Percentiles rank a stretch among this genome's conserved stretches.
Evolutionary conservation across 2,888 invertebrate genomes (phyloP).

Genomic region (Lasioglossum lativentre): DNA sequence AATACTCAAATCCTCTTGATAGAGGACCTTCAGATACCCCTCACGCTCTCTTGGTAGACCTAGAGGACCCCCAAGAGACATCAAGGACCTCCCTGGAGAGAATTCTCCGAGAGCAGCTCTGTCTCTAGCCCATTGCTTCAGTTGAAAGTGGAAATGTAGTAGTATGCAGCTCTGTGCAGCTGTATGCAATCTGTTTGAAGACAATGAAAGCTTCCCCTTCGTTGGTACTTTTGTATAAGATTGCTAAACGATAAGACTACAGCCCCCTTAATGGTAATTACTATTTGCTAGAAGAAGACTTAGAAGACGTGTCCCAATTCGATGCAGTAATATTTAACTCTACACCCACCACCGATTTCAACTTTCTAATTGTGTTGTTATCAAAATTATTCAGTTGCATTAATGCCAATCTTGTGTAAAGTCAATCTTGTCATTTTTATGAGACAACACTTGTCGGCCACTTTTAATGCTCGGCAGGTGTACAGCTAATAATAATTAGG

Average conservation of each 20-base stretch:
- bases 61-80: not conserved
- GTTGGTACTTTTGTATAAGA: not conserved
- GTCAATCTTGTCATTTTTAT: no score
- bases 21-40: not conserved
- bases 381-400: no score
- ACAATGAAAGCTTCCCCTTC: not conserved
- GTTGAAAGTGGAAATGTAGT: not conserved
- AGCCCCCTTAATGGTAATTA: not conserved
- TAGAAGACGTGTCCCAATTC: no score
- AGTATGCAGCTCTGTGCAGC: not conserved
- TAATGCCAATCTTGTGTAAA: no score
- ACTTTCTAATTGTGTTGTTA: no score
- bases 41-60: not conserved
- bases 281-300: no score
- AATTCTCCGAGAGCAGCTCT: not conserved
- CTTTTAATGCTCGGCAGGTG: no score
- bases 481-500: no score
- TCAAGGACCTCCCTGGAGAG: not conserved
- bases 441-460: no score
- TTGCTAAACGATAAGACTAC: not conserved
- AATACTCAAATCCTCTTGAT: not conserved
- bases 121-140: not conserved
- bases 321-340: no score
- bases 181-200: not conserved
- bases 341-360: no score